Conservation (phyloP, 2,888 invertebrate species). For the Hipparchia sbordonii region DNA sequence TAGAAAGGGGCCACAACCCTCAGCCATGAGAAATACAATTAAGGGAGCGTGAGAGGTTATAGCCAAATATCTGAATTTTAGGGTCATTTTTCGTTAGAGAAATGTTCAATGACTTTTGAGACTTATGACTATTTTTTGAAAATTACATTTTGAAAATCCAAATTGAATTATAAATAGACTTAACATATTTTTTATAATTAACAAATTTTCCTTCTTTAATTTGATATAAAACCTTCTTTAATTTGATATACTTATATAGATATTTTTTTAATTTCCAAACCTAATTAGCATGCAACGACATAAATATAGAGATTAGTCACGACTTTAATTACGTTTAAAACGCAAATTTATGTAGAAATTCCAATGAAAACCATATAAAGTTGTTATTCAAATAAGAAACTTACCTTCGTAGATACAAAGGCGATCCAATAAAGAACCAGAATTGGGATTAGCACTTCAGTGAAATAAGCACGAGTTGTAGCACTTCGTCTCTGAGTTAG, state of each 20-base stretch:
- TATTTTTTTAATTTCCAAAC: conserved; percentile 26
- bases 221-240: no score
- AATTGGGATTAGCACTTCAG: conserved; percentile 77
- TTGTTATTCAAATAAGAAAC: conserved; percentile 43
- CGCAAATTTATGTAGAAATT: conserved; percentile 31
- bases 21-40: no score
- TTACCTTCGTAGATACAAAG: conserved; percentile 66
- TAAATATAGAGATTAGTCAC: conserved; percentile 41
- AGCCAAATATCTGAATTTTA: neutral
- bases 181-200: neutral
- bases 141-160: no score
- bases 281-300: conserved; percentile 21
- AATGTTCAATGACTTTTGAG: no score
- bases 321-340: conserved; percentile 33
- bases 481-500: conserved; percentile 72
- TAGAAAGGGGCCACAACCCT: no score
- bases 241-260: neutral
- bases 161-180: no score
- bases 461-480: conserved; percentile 76
- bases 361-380: conserved; percentile 15
- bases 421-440: conserved; percentile 77
- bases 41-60: no score
- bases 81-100: neutral
- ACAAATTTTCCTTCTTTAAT: neutral
- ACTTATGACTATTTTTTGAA: no score